phyloP scores from a whole-genome alignment of 2,113 vertebrate genomes.

The Cathartes aura region DNA sequence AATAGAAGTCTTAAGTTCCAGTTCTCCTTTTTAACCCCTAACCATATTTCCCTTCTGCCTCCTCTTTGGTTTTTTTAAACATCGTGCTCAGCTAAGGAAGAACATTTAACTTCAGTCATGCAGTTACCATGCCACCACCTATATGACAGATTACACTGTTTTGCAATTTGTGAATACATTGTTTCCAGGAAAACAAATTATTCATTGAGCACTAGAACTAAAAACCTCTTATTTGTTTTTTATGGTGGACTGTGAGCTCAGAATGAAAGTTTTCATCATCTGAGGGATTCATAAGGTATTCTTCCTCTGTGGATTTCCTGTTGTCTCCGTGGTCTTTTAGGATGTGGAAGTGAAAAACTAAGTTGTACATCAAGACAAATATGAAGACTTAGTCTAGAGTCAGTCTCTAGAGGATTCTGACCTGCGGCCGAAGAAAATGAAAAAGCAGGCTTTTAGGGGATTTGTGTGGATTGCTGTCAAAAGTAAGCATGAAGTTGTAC shows the following conservation, averaged over 20 bases:
- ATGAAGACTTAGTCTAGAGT: not conserved
- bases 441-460: not conserved
- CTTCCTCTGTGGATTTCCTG: not conserved
- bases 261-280: not conserved
- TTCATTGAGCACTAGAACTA: not conserved
- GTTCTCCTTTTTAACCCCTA: not conserved
- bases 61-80: not conserved
- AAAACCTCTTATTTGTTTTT: not conserved
- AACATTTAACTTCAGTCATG: not conserved
- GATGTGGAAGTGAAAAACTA: not conserved
- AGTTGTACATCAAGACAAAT: not conserved
- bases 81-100: not conserved
- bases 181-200: not conserved
- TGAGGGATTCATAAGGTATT: not conserved
- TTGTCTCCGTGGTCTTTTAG: not conserved
- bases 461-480: conserved; percentile 14
- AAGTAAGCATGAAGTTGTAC: not conserved
- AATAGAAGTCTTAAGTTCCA: not conserved
- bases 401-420: not conserved
- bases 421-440: not conserved
- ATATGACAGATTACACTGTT: not conserved
- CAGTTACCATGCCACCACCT: not conserved
- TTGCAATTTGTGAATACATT: not conserved
- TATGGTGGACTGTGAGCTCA: not conserved
- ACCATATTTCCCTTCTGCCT: not conserved